Evolutionary conservation across 2,797 vertebrate genomes (phyloP).

Genomic region (Nannoperca obscura): DNA sequence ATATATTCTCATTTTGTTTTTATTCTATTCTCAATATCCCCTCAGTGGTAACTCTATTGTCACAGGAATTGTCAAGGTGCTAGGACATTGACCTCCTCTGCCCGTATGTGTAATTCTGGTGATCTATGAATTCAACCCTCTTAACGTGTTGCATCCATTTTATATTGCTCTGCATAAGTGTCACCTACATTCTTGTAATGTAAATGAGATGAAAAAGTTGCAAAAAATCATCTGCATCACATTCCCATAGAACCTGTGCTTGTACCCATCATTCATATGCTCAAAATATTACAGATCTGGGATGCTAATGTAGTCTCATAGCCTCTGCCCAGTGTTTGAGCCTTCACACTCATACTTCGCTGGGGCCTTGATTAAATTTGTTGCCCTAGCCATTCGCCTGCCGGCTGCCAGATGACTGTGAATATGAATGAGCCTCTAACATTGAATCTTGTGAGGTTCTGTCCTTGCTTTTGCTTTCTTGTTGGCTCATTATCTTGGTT

Average conservation of each 20-base stretch:
- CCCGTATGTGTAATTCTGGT: not conserved
- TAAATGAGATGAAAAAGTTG: constrained; percentile 52
- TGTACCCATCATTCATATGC: constrained; percentile 56
- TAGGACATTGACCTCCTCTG: constrained; percentile 1
- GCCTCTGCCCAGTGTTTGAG: constrained; percentile 60
- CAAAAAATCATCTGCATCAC: constrained; percentile 20
- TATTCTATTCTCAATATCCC: not conserved
- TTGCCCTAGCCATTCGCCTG: constrained; percentile 56
- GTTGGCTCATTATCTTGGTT: constrained; percentile 72
- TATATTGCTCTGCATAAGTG: not conserved
- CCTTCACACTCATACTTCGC: constrained; percentile 52
- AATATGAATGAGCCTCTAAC: constrained; percentile 78
- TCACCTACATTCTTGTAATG: constrained; percentile 37
- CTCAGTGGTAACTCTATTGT: not conserved
- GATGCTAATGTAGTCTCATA: constrained; percentile 65
- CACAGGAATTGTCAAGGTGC: constrained; percentile 1
- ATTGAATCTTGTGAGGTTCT: constrained; percentile 64
- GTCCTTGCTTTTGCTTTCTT: constrained; percentile 74
- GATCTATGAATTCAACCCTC: constrained; percentile 31
- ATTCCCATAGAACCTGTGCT: constrained; percentile 33
- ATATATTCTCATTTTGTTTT: not conserved
- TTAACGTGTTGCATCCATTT: constrained; percentile 5
- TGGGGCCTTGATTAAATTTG: constrained; percentile 77
- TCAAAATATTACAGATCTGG: constrained; percentile 56
- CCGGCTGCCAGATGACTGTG: constrained; percentile 70